phyloP scores from a whole-genome alignment of 2,888 invertebrate species.

The Pachycephus smyrnensis region DNA sequence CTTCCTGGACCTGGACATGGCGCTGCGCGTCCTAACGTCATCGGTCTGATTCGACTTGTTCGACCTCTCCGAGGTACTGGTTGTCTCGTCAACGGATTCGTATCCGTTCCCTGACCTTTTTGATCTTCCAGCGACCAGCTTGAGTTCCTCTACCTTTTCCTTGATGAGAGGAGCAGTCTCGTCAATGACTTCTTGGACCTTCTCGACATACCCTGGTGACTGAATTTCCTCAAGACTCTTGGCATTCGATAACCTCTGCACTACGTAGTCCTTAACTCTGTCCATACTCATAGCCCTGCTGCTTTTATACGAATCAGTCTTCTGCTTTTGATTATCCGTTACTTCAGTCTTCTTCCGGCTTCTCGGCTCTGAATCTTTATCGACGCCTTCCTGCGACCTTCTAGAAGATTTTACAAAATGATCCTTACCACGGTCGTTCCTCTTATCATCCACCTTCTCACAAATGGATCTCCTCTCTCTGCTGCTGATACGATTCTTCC shows the following conservation, averaged over 20 bases:
- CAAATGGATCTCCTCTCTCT: conserved; percentile 32
- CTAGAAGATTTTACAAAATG: conserved; percentile 4
- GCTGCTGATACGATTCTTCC: conserved; percentile 44
- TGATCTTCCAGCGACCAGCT: conserved; percentile 26
- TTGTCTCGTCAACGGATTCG: conserved; percentile 16
- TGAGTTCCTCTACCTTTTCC: conserved; percentile 51
- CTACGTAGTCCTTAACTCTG: conserved; percentile 44
- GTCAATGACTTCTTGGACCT: conserved; percentile 57
- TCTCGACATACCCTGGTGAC: conserved; percentile 49
- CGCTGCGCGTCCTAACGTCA: conserved; percentile 20
- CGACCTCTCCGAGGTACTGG: conserved; percentile 18
- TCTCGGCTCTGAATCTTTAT: background rate
- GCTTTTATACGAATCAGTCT: conserved; percentile 5
- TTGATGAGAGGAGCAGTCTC: conserved; percentile 51
- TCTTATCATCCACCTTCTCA: background rate
- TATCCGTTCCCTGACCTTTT: background rate
- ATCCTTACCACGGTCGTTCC: background rate
- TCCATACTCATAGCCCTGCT: conserved; percentile 41
- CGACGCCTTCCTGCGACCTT: background rate
- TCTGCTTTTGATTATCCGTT: conserved; percentile 15
- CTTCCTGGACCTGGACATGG: conserved; percentile 13
- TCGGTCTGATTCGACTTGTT: conserved; percentile 25
- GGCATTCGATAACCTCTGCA: conserved; percentile 42
- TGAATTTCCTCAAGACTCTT: conserved; percentile 51
- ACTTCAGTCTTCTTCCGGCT: conserved; percentile 17